phyloP scores from a whole-genome alignment of 2,888 invertebrate genomes.

The Macaria liturata region DNA sequence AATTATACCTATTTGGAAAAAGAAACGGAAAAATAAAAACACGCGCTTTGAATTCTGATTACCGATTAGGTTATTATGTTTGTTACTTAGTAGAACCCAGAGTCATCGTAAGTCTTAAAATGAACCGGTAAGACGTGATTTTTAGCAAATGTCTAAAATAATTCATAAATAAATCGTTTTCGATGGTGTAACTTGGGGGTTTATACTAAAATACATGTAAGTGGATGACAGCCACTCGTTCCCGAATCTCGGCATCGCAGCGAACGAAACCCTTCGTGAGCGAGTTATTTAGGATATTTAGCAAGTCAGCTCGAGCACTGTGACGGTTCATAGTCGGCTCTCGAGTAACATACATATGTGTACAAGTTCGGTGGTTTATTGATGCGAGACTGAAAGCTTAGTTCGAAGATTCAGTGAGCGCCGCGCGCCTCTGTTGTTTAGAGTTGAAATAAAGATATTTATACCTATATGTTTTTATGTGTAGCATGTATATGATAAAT shows the following conservation, averaged over 20 bases:
- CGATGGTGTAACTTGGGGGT: neutral
- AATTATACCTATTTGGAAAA: no score
- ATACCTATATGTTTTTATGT: constrained; percentile 6
- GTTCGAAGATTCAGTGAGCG: constrained; percentile 27
- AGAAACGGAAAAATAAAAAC: no score
- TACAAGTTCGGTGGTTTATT: constrained; percentile 23
- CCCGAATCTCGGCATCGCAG: neutral
- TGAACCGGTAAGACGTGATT: no score
- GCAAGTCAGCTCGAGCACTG: no score
- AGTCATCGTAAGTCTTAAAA: no score
- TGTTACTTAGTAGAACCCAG: no score
- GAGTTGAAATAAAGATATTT: constrained; percentile 16
- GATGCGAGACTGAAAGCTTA: constrained; percentile 27
- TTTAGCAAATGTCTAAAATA: no score
- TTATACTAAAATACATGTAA: neutral
- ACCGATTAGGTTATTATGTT: no score
- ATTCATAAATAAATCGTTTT: constrained; percentile 13
- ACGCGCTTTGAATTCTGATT: no score
- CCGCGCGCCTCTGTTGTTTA: constrained; percentile 30
- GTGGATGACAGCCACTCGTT: no score
- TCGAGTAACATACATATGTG: no score
- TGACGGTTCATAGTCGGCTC: no score
- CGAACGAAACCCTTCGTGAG: neutral
- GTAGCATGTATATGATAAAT: constrained; percentile 15
- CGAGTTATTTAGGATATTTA: constrained; percentile 14